Evolutionary conservation across 2,113 vertebrate species (phyloP).

Genomic region (Lagenorhynchus albirostris): DNA sequence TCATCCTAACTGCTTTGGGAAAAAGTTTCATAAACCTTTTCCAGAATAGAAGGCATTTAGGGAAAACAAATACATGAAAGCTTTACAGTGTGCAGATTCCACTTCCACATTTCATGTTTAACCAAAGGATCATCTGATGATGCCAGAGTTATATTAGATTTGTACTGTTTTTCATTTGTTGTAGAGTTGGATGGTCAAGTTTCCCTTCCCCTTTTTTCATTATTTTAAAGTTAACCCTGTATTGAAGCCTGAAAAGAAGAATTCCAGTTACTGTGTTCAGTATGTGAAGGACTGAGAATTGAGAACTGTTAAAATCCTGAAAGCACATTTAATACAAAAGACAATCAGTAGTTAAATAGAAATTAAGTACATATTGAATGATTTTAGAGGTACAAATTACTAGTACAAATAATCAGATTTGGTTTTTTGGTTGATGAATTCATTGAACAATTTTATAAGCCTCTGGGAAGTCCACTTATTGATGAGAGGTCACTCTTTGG

Average conservation of each 20-base stretch:
- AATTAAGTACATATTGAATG: not conserved
- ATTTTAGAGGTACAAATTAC: not conserved
- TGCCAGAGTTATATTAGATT: not conserved
- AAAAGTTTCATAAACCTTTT: not conserved
- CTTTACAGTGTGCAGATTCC: not conserved
- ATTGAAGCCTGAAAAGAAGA: not conserved
- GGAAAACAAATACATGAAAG: not conserved
- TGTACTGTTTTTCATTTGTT: not conserved
- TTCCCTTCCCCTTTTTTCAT: not conserved
- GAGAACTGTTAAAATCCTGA: not conserved
- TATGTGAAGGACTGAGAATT: not conserved
- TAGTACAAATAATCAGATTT: not conserved
- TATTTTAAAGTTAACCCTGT: not conserved
- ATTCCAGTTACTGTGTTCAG: not conserved
- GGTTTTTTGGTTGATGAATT: not conserved
- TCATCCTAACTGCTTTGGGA: slow-evolving; percentile 1
- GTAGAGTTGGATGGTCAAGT: not conserved
- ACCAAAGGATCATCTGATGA: not conserved
- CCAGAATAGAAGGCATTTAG: slow-evolving; percentile 15
- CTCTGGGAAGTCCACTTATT: not conserved
- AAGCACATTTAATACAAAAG: not conserved
- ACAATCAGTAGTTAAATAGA: not conserved
- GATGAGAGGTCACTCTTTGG: not conserved
- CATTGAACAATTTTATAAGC: not conserved
- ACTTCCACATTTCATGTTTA: not conserved